Evolutionary conservation across 92 coral and sea anemone genomes (phyloP).

Genomic region (Epizoanthus ramosus): DNA sequence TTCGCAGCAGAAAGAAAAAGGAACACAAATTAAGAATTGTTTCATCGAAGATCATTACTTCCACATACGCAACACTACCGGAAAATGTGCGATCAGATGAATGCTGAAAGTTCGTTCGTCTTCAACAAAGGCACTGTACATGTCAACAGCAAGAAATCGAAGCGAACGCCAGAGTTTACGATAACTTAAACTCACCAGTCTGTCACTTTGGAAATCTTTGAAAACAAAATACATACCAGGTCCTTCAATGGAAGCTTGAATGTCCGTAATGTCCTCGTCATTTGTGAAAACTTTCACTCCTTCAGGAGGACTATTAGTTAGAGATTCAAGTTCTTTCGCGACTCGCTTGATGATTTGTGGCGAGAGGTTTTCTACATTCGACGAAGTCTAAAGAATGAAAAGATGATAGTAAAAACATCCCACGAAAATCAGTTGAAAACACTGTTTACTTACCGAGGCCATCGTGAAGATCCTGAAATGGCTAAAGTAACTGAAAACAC

Average conservation of each 20-base stretch:
- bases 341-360: conserved; percentile 99
- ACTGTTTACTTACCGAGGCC: conserved; percentile 28
- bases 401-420: background rate
- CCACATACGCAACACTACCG: background rate
- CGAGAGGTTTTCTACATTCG: conserved; percentile 98
- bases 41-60: background rate
- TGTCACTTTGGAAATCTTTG: background rate
- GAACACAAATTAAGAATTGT: background rate
- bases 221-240: conserved; percentile 72
- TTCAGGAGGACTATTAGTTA: conserved; percentile 94
- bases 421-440: background rate
- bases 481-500: conserved; percentile 6
- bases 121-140: too few species aligned
- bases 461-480: background rate
- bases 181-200: background rate
- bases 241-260: conserved; percentile 98
- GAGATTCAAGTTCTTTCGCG: conserved; percentile 79
- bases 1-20: background rate
- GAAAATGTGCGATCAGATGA: background rate
- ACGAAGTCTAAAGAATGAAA: conserved; percentile 73
- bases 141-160: background rate
- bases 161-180: background rate
- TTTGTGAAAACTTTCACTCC: conserved; percentile 91
- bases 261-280: conserved; percentile 96
- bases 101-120: too few species aligned